A percentile compares a stretch with the other conserved stretches of the same genome.
These are phyloP conservation scores for Bos indicus DNA, from an alignment of 2,113 vertebrate genomes.

Conservation along the genomic window DNA sequence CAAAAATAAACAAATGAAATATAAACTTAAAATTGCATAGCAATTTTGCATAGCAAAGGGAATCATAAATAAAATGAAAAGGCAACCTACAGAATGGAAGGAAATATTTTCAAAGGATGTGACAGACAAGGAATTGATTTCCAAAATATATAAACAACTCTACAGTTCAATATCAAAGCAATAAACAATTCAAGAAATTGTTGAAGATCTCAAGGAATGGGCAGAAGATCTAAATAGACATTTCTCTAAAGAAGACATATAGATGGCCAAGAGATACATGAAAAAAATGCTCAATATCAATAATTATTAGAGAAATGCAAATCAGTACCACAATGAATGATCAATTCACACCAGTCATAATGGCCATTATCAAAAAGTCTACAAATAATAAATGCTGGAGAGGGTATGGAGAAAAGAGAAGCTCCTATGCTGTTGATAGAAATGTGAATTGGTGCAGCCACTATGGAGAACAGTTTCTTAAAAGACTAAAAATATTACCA, in stretches of 20 bases:
- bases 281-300: background rate
- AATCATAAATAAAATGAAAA: background rate
- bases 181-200: background rate
- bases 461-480: background rate
- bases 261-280: background rate
- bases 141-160: background rate
- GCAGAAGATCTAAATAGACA: background rate
- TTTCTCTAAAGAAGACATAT: background rate
- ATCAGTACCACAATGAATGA: background rate
- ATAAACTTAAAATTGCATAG: background rate
- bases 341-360: background rate
- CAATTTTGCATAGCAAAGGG: background rate
- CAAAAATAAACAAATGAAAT: background rate
- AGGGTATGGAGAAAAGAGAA: background rate
- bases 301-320: background rate
- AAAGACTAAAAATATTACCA: background rate
- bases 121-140: background rate
- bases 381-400: background rate
- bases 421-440: background rate
- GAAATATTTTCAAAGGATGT: background rate
- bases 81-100: background rate
- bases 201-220: background rate
- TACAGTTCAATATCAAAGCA: background rate
- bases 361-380: background rate
- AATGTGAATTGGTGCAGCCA: background rate